Evolutionary conservation across 2,113 vertebrate species (phyloP), one percentile per base, ranked within the genome.

Genomic region (Leptobrachium leishanense): DNA sequence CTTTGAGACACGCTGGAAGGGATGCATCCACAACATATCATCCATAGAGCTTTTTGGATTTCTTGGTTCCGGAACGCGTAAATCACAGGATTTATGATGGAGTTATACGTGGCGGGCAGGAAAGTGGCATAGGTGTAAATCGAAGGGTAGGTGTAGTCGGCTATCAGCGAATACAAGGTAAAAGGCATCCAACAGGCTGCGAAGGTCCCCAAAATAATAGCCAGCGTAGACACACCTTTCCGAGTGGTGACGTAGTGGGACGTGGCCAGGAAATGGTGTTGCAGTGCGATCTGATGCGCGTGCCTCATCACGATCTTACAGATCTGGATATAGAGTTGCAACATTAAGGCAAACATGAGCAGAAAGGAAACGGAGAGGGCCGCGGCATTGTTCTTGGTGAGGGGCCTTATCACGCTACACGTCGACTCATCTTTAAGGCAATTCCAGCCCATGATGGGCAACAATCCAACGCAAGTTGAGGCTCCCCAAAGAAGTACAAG

Each of bases 121-220:
- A 99, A 93, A 0, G 98, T 99, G 88, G 97, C 98, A 5, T 99
- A 99, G 68, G 97, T 99, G 86, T 99, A 99, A 62, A 98, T 96
- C 8, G 96, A 96, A 5, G 98, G 97, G 84, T 99, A 99, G 41
- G 96, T 98, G 87, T 97, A 98, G 90, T 99, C 98, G 0, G 95
- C 98, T 62, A 99, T 95, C 68, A 99, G 91, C 2, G 96, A 97
- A 89, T 99, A 99, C 83, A 99, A 95, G 0, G 97, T 98, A 85
- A 99, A 99, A 67, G 98, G 98, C 96, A 99, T 99, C 98, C 97
- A 99, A 90, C 98, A 99, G 76, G 98, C 97, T 0, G 98, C 97
- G 12, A 99, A 99, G 71, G 98, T 98, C 71, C 98, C 98, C 88
- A 99, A 89, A 89, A 99, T 98, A 90, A 99, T 94, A 68, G 98